A percentile compares a stretch with the other conserved stretches of the same genome.
Evolutionary conservation across 2,113 vertebrate genomes (phyloP).

Genomic region (Anarhynchus alexandrinus): DNA sequence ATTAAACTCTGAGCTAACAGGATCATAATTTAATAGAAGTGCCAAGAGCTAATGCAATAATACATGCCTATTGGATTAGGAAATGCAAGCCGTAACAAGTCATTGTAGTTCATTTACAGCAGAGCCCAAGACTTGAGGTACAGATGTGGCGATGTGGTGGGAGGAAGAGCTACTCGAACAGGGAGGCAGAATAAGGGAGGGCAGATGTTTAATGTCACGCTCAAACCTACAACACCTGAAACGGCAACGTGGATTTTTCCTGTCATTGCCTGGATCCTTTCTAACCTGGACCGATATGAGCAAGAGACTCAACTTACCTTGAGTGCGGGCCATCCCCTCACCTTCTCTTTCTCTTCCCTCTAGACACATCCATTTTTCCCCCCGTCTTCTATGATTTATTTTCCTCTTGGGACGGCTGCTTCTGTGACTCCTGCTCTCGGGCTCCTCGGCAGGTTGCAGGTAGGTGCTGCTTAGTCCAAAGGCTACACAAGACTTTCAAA

Average conservation of each 20-base stretch:
- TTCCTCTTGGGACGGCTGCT: neutral
- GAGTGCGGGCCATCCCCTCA: neutral
- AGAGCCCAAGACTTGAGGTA: neutral
- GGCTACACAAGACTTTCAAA: neutral
- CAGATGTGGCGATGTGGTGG: neutral
- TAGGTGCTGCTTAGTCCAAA: conserved; percentile 9
- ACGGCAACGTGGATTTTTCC: neutral
- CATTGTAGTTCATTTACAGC: conserved; percentile 38
- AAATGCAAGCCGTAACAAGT: conserved; percentile 18
- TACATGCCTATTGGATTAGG: conserved; percentile 24
- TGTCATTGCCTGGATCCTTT: neutral
- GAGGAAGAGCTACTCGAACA: neutral
- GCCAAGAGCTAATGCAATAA: conserved; percentile 68
- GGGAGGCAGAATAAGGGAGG: neutral
- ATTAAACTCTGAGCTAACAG: conserved; percentile 65
- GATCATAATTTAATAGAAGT: conserved; percentile 64
- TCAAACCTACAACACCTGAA: neutral
- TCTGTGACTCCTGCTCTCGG: neutral
- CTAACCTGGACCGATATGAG: neutral
- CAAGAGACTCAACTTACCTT: conserved; percentile 61
- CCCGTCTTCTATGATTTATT: neutral
- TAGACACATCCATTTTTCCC: conserved; percentile 24
- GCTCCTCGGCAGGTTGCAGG: neutral
- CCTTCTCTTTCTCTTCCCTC: conserved; percentile 48
- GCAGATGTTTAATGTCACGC: neutral